phyloP scores from a whole-genome alignment of 2,888 invertebrate genomes.

The Tenthredo livida region DNA sequence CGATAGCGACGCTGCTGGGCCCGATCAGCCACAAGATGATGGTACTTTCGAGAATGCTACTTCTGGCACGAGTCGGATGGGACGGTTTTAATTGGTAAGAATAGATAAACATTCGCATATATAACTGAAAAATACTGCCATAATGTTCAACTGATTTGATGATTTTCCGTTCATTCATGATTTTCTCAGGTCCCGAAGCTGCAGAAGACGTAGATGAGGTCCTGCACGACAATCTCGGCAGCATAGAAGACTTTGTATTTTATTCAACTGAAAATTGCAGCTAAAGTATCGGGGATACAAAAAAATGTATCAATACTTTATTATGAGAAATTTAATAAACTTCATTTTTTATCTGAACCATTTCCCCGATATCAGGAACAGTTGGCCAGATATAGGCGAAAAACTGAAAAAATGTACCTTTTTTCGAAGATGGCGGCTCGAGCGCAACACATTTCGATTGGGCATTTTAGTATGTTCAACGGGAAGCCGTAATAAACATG shows the following conservation, averaged over 20 bases:
- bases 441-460: background rate
- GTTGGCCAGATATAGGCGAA: background rate
- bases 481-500: background rate
- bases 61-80: too few species aligned
- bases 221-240: too few species aligned
- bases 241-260: too few species aligned
- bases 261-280: background rate
- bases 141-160: too few species aligned
- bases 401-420: background rate
- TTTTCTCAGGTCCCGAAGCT: too few species aligned
- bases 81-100: too few species aligned
- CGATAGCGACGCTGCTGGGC: background rate
- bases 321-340: background rate
- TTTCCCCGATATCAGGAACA: background rate
- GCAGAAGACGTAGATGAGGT: too few species aligned
- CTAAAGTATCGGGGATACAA: conserved; percentile 23
- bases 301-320: background rate
- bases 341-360: background rate
- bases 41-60: too few species aligned
- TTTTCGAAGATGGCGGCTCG: conserved; percentile 33
- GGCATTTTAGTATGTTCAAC: background rate
- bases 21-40: background rate
- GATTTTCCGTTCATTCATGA: too few species aligned
- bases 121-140: too few species aligned
- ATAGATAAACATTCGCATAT: too few species aligned